These are phyloP conservation scores for Callimorpha dominula DNA, from an alignment of 2,888 invertebrate species.

Conservation along the genomic window DNA sequence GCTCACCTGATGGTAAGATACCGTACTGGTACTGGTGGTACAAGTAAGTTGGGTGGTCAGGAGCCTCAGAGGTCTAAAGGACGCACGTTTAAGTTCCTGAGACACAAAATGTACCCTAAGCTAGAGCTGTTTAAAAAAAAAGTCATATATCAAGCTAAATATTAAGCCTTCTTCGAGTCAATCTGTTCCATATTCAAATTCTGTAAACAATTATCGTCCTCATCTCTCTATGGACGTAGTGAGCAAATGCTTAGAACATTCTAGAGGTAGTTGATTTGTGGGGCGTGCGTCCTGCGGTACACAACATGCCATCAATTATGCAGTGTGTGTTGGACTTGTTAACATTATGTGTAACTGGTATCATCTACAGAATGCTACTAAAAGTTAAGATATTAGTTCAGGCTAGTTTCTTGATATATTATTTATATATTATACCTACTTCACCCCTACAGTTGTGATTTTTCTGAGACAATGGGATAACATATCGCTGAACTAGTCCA, in stretches of 20 bases:
- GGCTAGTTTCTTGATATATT: not conserved
- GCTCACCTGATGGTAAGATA: too few relatives aligned
- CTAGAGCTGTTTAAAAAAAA: too few relatives aligned
- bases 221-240: slow-evolving; percentile 2
- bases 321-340: slow-evolving; percentile 13
- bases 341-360: slow-evolving; percentile 13
- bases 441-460: too few relatives aligned
- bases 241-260: slow-evolving; percentile 18
- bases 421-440: too few relatives aligned
- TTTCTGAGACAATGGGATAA: too few relatives aligned
- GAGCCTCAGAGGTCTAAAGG: too few relatives aligned
- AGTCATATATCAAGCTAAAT: not conserved
- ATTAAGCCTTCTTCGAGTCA: too few relatives aligned
- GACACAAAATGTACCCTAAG: too few relatives aligned
- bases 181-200: slow-evolving; percentile 18
- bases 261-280: slow-evolving; percentile 22
- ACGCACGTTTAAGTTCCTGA: too few relatives aligned
- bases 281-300: slow-evolving; percentile 7
- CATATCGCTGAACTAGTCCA: too few relatives aligned
- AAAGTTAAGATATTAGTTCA: not conserved
- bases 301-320: slow-evolving; percentile 16
- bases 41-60: too few relatives aligned
- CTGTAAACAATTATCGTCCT: slow-evolving; percentile 14
- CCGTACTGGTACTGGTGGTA: too few relatives aligned
- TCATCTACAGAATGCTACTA: not conserved